A percentile compares a stretch with the other conserved stretches of the same genome.
phyloP scores from a whole-genome alignment of 2,797 vertebrate genomes.

The Nothura maculosa region DNA sequence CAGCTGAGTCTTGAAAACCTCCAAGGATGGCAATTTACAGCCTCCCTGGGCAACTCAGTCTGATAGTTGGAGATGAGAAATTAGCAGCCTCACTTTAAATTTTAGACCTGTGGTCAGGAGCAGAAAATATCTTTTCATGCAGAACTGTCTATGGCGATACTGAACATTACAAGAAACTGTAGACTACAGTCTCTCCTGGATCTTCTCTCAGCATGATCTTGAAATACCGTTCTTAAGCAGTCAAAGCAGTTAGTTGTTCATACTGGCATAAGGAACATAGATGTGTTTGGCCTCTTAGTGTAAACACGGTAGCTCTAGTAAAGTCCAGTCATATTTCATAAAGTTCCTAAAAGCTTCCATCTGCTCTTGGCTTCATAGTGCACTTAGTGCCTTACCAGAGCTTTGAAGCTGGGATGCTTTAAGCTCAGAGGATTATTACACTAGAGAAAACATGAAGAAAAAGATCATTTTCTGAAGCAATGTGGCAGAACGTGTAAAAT shows the following conservation, averaged over 20 bases:
- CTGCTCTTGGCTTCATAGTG: background rate
- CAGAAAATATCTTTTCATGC: background rate
- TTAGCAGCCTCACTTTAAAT: background rate
- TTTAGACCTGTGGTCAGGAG: background rate
- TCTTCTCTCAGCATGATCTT: background rate
- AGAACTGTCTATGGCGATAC: background rate
- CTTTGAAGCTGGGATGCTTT: background rate
- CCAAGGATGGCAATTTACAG: background rate
- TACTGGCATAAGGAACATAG: background rate
- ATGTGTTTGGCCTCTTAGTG: background rate
- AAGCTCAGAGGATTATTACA: background rate
- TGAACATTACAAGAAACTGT: background rate
- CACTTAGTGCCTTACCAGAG: background rate
- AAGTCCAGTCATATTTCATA: background rate
- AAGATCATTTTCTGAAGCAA: background rate
- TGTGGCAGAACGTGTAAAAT: background rate
- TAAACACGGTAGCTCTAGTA: background rate
- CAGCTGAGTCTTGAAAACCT: background rate
- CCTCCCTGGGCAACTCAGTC: background rate
- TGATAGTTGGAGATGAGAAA: background rate
- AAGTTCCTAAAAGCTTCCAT: background rate
- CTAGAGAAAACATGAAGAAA: background rate
- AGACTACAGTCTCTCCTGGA: background rate
- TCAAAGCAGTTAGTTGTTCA: background rate
- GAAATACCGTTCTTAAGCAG: background rate